A percentile compares a stretch with the other conserved stretches of the same genome.
phyloP scores from a whole-genome alignment of 2,797 vertebrate genomes.

The Remorina albescens region DNA sequence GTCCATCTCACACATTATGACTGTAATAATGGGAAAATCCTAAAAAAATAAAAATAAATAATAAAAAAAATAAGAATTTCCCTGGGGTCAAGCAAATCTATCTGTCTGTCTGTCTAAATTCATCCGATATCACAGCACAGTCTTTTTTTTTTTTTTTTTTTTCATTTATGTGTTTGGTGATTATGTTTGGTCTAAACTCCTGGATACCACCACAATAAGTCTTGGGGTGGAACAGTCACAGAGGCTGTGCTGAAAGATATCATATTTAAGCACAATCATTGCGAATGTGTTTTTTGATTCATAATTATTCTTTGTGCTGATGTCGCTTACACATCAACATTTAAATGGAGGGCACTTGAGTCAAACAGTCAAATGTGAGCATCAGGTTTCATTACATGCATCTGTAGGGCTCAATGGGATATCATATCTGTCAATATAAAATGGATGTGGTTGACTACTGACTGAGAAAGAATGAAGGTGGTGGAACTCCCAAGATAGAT shows the following conservation, averaged over 20 bases:
- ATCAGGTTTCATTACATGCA: constrained; percentile 10
- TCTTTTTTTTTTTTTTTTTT: too few species aligned
- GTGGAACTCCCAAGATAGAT: constrained; percentile 63
- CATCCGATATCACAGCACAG: too few species aligned
- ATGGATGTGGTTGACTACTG: constrained; percentile 35
- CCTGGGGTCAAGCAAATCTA: too few species aligned
- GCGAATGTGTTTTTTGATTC: neutral
- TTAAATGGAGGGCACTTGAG: constrained; percentile 27
- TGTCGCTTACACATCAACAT: constrained; percentile 14
- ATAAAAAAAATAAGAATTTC: too few species aligned
- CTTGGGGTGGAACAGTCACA: constrained; percentile 38
- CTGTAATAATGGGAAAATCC: too few species aligned
- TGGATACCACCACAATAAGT: constrained; percentile 25
- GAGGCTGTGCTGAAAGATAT: constrained; percentile 36
- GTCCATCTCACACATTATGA: too few species aligned
- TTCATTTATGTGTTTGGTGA: too few species aligned
- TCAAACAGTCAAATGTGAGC: constrained; percentile 1
- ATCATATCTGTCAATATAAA: constrained; percentile 34
- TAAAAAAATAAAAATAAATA: too few species aligned
- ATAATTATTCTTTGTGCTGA: constrained; percentile 15
- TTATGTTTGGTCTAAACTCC: too few species aligned
- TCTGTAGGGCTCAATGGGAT: constrained; percentile 8
- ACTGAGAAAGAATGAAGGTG: constrained; percentile 37
- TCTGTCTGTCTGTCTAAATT: too few species aligned
- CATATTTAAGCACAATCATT: constrained; percentile 27